phyloP scores from a whole-genome alignment of 2,888 invertebrate species.

The Osedax frankpressi region DNA sequence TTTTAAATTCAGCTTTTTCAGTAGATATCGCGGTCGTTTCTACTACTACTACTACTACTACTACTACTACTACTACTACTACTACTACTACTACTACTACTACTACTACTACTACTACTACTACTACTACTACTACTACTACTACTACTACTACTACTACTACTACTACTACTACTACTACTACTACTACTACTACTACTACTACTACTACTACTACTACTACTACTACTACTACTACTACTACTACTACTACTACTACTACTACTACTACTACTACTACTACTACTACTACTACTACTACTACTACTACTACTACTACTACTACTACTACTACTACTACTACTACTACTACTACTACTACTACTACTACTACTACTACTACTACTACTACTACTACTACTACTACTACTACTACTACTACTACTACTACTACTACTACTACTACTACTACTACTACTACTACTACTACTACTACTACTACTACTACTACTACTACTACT shows the following conservation, averaged over 20 bases:
- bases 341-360: constrained; percentile 16
- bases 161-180: constrained; percentile 24
- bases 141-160: constrained; percentile 28
- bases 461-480: constrained; percentile 9
- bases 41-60: constrained; percentile 28
- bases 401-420: constrained; percentile 14
- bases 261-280: constrained; percentile 15
- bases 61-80: constrained; percentile 29
- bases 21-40: no score
- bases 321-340: constrained; percentile 14
- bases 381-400: constrained; percentile 15
- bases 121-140: constrained; percentile 29
- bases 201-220: constrained; percentile 22
- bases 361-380: constrained; percentile 15
- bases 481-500: constrained; percentile 20
- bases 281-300: constrained; percentile 10
- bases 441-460: constrained; percentile 15
- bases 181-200: constrained; percentile 5
- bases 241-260: constrained; percentile 5
- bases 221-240: constrained; percentile 24
- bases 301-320: constrained; percentile 13
- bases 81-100: constrained; percentile 26
- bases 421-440: constrained; percentile 15
- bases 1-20: no score
- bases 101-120: constrained; percentile 28